Evolutionary conservation across 2,113 vertebrate genomes (phyloP).

Genomic region (Eptesicus fuscus): DNA sequence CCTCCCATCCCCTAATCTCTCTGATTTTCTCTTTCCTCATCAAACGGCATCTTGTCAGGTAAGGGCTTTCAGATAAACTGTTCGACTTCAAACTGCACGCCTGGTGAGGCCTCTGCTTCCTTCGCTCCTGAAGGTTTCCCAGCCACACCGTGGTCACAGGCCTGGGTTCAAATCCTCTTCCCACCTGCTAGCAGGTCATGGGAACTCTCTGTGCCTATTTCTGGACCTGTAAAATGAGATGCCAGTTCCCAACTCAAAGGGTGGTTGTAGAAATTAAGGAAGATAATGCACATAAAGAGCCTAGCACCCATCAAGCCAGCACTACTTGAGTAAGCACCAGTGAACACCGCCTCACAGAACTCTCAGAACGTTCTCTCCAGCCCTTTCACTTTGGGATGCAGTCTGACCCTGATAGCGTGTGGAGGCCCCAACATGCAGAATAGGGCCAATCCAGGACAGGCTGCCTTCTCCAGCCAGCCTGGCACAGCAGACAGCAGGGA

Average conservation of each 20-base stretch:
- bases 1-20: not conserved
- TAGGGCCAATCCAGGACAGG: accelerated
- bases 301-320: not conserved
- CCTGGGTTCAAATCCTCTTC: not conserved
- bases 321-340: not conserved
- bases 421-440: not conserved
- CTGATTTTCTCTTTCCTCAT: not conserved
- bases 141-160: too few species aligned
- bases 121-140: not conserved
- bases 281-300: not conserved
- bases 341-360: too few species aligned
- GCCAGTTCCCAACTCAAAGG: not conserved
- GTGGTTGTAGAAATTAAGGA: not conserved
- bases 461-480: not conserved
- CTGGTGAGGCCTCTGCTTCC: not conserved
- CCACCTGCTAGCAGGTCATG: not conserved
- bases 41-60: not conserved
- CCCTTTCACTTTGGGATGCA: not conserved
- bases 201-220: not conserved
- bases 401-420: not conserved
- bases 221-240: not conserved
- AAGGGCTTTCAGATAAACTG: not conserved
- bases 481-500: not conserved
- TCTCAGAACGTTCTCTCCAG: not conserved
- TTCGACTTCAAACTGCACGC: not conserved